Base-by-base conservation (phyloP, 2,888 invertebrate species). In the Ophioninae sp. region DNA sequence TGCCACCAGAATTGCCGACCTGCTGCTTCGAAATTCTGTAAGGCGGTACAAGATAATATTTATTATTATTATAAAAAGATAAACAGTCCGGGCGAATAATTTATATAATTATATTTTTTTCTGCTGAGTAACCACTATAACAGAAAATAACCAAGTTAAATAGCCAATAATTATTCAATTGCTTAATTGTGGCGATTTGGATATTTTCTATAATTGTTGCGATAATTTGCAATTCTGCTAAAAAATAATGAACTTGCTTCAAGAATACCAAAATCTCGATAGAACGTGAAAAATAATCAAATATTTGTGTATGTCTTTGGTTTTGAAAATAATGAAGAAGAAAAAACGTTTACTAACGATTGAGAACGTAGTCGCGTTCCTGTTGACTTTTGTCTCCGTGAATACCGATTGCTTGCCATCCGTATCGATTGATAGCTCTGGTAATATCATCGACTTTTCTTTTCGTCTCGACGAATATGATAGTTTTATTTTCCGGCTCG, bases 401-500 rank as follows among this genome's bases (percentile, higher is more conserved):
- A 88, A 96, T 95, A 83, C 94, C 93, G 90, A 93, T 94, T 1
- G 94, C 94, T 73, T 93, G 93, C 93, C 93, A 94, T 63, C 95
- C 93, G 94, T 93, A 88, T 94, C 95, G 88, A 94, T 93, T 87
- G 94, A 95, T 87, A 94, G 91, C 91, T 69, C 95, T 92, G 2
- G 95, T 94, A 71, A 96, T 93, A 81, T 95, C 95, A 91, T 96
- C 96, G 63, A 95, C 95, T 91, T 95, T 95, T 75, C 95, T 93
- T 89, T 96, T 96, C 1, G 96, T 96, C 90, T 96, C 95, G 61
- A 95, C 95, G 92, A 96, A 96, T 83, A 96, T 94, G 79, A 96
- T 94, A 6, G 95, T 95, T 88, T 96, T 96, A 90, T 95, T 95
- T 85, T 95, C 95, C 64, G 94, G 94, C 86, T 95, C 95, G 79